Evolutionary conservation across 2,113 vertebrate species (phyloP).

Genomic region (Azemiops feae): DNA sequence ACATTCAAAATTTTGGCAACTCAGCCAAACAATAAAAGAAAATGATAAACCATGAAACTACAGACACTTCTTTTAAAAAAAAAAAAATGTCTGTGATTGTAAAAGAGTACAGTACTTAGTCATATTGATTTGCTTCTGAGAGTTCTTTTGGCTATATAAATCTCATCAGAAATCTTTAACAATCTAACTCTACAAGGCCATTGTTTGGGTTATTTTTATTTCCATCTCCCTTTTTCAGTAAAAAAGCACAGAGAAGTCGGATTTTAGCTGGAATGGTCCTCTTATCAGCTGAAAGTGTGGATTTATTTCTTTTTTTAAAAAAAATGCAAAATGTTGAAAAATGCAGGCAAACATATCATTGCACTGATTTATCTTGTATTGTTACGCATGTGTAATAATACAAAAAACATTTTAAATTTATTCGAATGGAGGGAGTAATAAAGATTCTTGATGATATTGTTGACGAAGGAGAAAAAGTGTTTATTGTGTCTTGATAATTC

Average conservation of each 20-base stretch:
- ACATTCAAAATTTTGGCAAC: constrained; percentile 48
- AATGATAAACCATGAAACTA: constrained; percentile 62
- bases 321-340: constrained; percentile 61
- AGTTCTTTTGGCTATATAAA: constrained; percentile 70
- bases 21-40: constrained; percentile 50
- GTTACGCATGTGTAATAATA: constrained; percentile 5
- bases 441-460: constrained; percentile 43
- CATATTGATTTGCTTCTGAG: constrained; percentile 74
- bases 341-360: not conserved
- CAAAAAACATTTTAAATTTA: constrained; percentile 31
- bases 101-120: constrained; percentile 64
- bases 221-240: constrained; percentile 30
- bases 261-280: constrained; percentile 46
- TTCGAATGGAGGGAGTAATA: constrained; percentile 41
- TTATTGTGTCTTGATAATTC: constrained; percentile 49
- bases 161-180: constrained; percentile 71
- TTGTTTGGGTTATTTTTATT: constrained; percentile 37
- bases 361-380: constrained; percentile 50
- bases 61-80: constrained; percentile 45
- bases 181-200: constrained; percentile 66
- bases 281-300: constrained; percentile 53
- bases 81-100: constrained; percentile 55
- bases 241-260: constrained; percentile 52
- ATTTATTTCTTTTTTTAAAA: constrained; percentile 25
- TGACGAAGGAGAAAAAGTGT: constrained; percentile 48